Conservation (phyloP, 2,888 invertebrate species). For the Tricholauxania praeusta region DNA sequence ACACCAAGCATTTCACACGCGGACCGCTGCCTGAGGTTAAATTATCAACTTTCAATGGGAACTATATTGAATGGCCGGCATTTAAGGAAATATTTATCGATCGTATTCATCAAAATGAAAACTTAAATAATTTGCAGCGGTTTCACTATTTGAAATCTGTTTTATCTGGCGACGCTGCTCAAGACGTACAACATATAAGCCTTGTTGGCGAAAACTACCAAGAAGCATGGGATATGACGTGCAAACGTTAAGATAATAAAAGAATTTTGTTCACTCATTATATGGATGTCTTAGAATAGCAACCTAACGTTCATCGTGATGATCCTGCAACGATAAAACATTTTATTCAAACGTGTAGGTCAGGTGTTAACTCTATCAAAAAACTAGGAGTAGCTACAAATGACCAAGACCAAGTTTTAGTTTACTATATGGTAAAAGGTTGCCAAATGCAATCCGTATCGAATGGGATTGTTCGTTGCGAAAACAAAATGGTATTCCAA, state of each 20-base stretch:
- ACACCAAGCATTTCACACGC: no score
- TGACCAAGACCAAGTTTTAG: no score
- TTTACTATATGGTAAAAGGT: no score
- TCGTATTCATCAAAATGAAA: conserved; percentile 10
- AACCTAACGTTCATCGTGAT: conserved; percentile 15
- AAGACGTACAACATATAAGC: conserved; percentile 31
- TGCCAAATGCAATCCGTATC: no score
- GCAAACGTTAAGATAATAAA: conserved; percentile 29
- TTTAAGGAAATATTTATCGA: conserved; percentile 27
- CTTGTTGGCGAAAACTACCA: conserved; percentile 31
- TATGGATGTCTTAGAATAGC: conserved; percentile 33
- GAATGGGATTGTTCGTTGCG: no score
- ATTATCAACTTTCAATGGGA: conserved; percentile 28
- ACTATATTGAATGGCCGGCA: conserved; percentile 30
- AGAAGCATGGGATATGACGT: conserved; percentile 28
- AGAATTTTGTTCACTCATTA: conserved; percentile 29
- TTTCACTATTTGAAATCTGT: conserved; percentile 33
- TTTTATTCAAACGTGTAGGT: no score
- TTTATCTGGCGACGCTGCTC: conserved; percentile 22
- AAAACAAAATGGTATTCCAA: no score
- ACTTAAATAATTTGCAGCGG: conserved; percentile 19
- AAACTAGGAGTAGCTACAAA: no score
- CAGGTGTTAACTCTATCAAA: no score
- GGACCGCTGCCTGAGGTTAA: conserved; percentile 35
- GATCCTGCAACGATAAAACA: conserved; percentile 23